Percentiles rank a stretch among this genome's conserved stretches.
Conservation (phyloP, 2,113 vertebrate species). For the Lichenostomus cassidix region DNA sequence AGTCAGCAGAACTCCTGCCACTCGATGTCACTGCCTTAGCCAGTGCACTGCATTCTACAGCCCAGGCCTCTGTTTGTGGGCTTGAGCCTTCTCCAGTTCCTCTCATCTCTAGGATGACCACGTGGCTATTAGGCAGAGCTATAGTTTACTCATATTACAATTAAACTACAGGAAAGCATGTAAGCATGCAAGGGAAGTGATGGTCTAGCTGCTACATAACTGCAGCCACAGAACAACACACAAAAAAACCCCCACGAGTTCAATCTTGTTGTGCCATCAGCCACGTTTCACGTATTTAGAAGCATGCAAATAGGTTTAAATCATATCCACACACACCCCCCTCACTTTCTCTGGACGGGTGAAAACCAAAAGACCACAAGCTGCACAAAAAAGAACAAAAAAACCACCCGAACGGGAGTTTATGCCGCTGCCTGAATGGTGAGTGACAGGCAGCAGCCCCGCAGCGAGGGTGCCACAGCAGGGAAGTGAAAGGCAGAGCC, state of each 20-base stretch:
- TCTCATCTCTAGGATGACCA: constrained; percentile 31
- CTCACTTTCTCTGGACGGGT: neutral
- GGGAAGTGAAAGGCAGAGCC: neutral
- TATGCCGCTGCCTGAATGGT: neutral
- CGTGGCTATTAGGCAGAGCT: constrained; percentile 31
- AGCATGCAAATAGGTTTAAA: neutral
- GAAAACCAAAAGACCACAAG: neutral
- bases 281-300: neutral
- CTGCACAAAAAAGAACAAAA: neutral
- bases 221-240: constrained; percentile 1
- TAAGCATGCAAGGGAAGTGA: constrained; percentile 49
- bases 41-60: neutral
- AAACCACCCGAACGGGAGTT: neutral
- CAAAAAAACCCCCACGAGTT: neutral
- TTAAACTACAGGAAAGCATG: constrained; percentile 60
- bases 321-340: neutral
- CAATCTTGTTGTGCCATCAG: neutral
- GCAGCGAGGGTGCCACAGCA: rapidly evolving
- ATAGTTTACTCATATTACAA: constrained; percentile 40
- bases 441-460: neutral
- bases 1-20: neutral
- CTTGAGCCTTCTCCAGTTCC: constrained; percentile 1
- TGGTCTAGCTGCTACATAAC: constrained; percentile 48
- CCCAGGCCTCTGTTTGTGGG: neutral
- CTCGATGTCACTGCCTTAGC: neutral